A percentile compares a stretch with the other conserved stretches of the same genome.
Conservation (phyloP, 2,113 vertebrate genomes). For the Corythoichthys haematopterus region DNA sequence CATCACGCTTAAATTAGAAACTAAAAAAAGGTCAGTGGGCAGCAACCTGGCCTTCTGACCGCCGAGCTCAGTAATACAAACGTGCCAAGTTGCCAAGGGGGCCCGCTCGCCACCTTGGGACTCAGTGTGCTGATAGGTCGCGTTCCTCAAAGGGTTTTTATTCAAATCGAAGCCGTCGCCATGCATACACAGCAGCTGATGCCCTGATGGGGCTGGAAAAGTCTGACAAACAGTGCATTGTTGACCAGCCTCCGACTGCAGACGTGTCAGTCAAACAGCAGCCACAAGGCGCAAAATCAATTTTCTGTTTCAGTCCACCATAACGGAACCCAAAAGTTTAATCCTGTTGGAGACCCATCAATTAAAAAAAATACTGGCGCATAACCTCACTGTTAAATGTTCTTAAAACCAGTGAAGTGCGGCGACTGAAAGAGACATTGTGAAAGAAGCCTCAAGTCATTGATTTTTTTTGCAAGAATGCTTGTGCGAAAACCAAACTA, state of each 20-base stretch:
- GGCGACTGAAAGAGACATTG: not conserved
- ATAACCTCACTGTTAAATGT: not conserved
- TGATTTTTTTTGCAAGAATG: not conserved
- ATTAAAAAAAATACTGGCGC: conserved; percentile 47
- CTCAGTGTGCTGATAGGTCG: conserved; percentile 20
- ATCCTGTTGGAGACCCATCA: conserved; percentile 61
- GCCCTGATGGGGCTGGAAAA: conserved; percentile 6
- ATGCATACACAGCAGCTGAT: conserved; percentile 14
- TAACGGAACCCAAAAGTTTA: conserved; percentile 46
- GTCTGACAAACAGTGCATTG: not conserved
- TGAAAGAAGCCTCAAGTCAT: not conserved
- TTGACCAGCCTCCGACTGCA: not conserved
- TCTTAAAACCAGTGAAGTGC: not conserved
- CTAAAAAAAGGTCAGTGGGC: conserved; percentile 64
- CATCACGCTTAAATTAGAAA: conserved; percentile 51
- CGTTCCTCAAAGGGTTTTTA: conserved; percentile 25
- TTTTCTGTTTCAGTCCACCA: conserved; percentile 53
- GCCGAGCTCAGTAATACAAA: conserved; percentile 30
- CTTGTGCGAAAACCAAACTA: not conserved
- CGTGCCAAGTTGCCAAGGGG: conserved; percentile 40
- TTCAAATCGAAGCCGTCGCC: conserved; percentile 19
- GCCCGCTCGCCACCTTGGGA: conserved; percentile 28
- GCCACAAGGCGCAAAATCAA: conserved; percentile 60
- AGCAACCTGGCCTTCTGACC: conserved; percentile 50
- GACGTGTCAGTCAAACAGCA: conserved; percentile 2